A percentile compares a stretch with the other conserved stretches of the same genome.
These are phyloP conservation scores for Epinephelus awoara DNA, from an alignment of 2,797 vertebrate genomes.

Conservation along the genomic window DNA sequence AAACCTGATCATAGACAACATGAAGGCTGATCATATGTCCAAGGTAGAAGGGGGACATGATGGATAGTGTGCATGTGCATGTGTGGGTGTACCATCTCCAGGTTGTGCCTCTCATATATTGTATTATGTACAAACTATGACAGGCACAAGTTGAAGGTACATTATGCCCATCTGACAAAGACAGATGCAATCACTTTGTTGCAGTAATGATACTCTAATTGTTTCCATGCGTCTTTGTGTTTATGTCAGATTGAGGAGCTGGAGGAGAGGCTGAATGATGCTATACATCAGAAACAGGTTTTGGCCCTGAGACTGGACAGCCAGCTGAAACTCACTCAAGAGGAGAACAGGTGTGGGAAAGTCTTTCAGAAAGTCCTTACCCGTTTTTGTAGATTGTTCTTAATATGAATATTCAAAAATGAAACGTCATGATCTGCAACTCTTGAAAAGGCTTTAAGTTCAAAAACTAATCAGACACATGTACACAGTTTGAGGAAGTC, in stretches of 20 bases:
- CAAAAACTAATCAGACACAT: too few species aligned
- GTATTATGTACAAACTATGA: not conserved
- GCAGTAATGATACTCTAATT: not conserved
- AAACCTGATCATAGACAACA: constrained; percentile 94
- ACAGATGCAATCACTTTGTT: not conserved
- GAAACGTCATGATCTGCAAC: too few species aligned
- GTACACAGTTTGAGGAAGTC: too few species aligned
- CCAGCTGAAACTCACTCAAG: constrained; percentile 93
- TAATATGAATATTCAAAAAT: too few species aligned
- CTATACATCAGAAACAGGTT: constrained; percentile 95
- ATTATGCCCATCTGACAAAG: not conserved
- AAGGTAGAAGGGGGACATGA: constrained; percentile 83
- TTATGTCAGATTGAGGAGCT: constrained; percentile 91
- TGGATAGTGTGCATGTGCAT: not conserved
- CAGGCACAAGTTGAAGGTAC: fast-evolving
- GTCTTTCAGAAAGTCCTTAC: too few species aligned
- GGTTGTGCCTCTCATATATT: not conserved
- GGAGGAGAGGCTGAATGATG: constrained; percentile 95
- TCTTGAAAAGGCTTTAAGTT: too few species aligned
- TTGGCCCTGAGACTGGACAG: constrained; percentile 92
- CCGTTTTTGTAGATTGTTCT: too few species aligned
- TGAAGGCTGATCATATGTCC: constrained; percentile 95
- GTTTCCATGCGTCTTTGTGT: not conserved
- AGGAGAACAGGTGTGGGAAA: constrained; percentile 90
- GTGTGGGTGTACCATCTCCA: not conserved